Evolutionary conservation across 2,888 invertebrate genomes (phyloP), one percentile per base, ranked within the genome.

Genomic region (Malthinus seriepunctatus): DNA sequence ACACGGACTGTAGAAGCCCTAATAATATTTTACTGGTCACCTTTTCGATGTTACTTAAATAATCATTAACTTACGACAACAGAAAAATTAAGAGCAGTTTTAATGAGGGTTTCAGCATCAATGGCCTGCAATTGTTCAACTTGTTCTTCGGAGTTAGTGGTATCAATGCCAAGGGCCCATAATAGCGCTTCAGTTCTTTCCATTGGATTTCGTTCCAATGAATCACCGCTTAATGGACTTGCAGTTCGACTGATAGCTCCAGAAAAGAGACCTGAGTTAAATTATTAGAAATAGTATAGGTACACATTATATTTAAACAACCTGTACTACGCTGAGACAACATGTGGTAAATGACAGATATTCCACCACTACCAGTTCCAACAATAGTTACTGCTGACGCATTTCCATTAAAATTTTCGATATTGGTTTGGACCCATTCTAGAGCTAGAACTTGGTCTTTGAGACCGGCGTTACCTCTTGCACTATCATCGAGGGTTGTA

Each of bases 401-500:
- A 66, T 35, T 54, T n/a, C 1, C 64, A 5, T 1, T 62, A 62
- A 1, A 62, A 23, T 0, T 35, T 38, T 50, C 64, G 64, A 38
- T 64, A 63, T 46, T n/a, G n/a, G n/a, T 64, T 64, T 8, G 63
- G 49, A 1, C n/a, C n/a, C n/a, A n/a, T n/a, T n/a, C n/a, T n/a
- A n/a, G n/a, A n/a, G n/a, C n/a, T n/a, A n/a, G n/a, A n/a, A n/a
- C n/a, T n/a, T n/a, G n/a, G n/a, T n/a, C n/a, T n/a, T n/a, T n/a
- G n/a, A n/a, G n/a, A n/a, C 66, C 64, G 3, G 35, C 54, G 44
- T 69, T 70, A 46, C 70, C 70, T 5, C 60, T 48, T n/a, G 66
- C 60, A 3, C 60, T 46, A 0, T 54, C 42, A 56, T 70, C 68
- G n/a, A 50, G 45, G 32, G 68, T 68, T 11, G 64, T 68, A 9